These are phyloP conservation scores for Colistium nudipinnis DNA, from an alignment of 2,113 vertebrate genomes.

Conservation along the genomic window DNA sequence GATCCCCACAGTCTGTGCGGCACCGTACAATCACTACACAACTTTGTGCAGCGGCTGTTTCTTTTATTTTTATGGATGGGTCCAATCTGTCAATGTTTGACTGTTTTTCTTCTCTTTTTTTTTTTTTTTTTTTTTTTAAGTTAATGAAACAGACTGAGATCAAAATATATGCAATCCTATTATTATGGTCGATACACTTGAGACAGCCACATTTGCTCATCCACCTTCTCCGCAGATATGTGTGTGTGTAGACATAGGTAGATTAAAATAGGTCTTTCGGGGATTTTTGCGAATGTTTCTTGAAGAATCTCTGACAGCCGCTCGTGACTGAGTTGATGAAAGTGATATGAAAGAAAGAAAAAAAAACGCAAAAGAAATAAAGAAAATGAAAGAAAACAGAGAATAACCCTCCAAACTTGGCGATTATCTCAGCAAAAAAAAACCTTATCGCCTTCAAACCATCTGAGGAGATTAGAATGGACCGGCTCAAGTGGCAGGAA, in stretches of 20 bases:
- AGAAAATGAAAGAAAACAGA: neutral
- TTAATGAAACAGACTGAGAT: slow-evolving; percentile 55
- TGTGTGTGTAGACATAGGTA: neutral
- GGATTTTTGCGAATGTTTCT: slow-evolving; percentile 10
- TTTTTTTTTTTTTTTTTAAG: slow-evolving; percentile 23
- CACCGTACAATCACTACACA: no score
- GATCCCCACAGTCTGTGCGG: slow-evolving; percentile 16
- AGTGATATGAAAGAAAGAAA: neutral
- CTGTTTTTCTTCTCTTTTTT: no score
- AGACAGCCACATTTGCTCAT: slow-evolving; percentile 4
- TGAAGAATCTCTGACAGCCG: slow-evolving; percentile 3
- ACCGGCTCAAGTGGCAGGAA: slow-evolving; percentile 18
- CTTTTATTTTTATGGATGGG: slow-evolving; percentile 45
- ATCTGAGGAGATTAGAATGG: slow-evolving; percentile 48
- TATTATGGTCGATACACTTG: slow-evolving; percentile 27
- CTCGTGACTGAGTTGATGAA: slow-evolving; percentile 41
- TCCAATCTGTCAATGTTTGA: slow-evolving; percentile 61
- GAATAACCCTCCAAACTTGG: neutral
- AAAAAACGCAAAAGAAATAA: neutral
- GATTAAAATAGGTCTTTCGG: neutral
- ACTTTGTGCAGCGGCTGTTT: no score
- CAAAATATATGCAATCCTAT: slow-evolving; percentile 40
- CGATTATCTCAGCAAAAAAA: slow-evolving; percentile 33
- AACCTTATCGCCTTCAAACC: slow-evolving; percentile 33
- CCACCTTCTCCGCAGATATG: no score